Evolutionary conservation across 2,113 vertebrate species (phyloP).

Genomic region (Stercorarius parasiticus): DNA sequence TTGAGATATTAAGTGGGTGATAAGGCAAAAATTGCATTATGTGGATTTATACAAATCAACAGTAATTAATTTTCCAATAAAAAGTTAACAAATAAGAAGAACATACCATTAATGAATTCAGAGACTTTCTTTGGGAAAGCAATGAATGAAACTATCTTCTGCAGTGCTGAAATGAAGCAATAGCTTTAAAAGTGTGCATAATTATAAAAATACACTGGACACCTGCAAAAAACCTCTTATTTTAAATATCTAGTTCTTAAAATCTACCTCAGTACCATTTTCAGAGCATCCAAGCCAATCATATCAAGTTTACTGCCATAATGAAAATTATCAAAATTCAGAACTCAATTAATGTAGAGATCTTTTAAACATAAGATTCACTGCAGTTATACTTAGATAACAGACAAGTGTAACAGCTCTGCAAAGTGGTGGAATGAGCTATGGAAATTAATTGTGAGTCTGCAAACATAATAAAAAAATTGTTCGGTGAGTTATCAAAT

Average conservation of each 20-base stretch:
- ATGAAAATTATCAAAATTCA: background rate
- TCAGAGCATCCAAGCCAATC: background rate
- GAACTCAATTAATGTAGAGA: background rate
- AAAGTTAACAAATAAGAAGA: background rate
- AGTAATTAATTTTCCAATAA: background rate
- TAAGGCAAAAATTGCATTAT: background rate
- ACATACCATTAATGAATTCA: background rate
- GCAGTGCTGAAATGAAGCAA: background rate
- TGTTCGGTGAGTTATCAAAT: background rate
- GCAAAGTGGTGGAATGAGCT: background rate
- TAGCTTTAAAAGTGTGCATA: background rate
- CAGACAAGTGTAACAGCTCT: background rate
- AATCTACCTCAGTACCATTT: background rate
- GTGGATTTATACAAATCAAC: background rate
- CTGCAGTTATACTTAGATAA: background rate
- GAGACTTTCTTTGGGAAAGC: background rate
- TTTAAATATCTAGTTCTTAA: background rate
- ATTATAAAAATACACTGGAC: background rate
- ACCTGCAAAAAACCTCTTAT: background rate
- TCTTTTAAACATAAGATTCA: background rate
- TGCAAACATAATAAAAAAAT: background rate
- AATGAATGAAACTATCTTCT: background rate
- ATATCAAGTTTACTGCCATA: rapidly evolving
- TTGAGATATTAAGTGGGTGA: background rate
- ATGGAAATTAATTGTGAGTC: background rate